Evolutionary conservation across 2,113 vertebrate species (phyloP), one percentile per base, ranked within the genome.

Genomic region (Beaufortia kweichowensis): DNA sequence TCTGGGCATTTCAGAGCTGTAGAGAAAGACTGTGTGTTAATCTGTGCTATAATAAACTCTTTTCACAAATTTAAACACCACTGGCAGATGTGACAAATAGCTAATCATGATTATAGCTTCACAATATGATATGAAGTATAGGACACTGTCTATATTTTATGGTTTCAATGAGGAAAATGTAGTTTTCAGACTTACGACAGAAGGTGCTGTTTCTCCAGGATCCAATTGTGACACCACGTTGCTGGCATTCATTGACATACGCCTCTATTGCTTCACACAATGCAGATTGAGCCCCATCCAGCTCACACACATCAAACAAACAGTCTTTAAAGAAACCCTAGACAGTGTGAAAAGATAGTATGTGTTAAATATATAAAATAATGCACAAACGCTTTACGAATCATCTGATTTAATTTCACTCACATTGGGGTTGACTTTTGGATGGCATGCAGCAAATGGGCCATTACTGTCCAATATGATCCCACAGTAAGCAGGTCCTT

Each of bases 261-360:
- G 91, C 87, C 79, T 91, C 92, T 4, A 93, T 87, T 29, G 90
- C 90, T 76, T 91, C 90, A 65, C 92, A 93, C 56, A 93, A 82
- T 28, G 88, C 79, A 17, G 84, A 84, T 17, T 62, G 75, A 64
- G 83, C 85, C 61, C 92, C 91, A 2, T 85, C 88, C 86, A 91
- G 82, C 62, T 86, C 90, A 82, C 92, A 93, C 76, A 92, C 55
- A 71, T 93, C 92, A 86, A 89, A 93, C 39, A 92, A 3, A 67
- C 92, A 90, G 82, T 89, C 89, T 82, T 68, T 81, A 81, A 89
- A 92, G 88, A 91, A 91, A 71, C 76, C 81, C 90, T 93, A 39
- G 66, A 81, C 61, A 77, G 11, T 62, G 9, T 17, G 39, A 24
- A 17, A 82, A 31, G 19, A 21, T 12, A 60, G 2, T 12, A 17